These are phyloP conservation scores for Patella caerulea DNA, from an alignment of 2,888 invertebrate species.

Conservation along the genomic window DNA sequence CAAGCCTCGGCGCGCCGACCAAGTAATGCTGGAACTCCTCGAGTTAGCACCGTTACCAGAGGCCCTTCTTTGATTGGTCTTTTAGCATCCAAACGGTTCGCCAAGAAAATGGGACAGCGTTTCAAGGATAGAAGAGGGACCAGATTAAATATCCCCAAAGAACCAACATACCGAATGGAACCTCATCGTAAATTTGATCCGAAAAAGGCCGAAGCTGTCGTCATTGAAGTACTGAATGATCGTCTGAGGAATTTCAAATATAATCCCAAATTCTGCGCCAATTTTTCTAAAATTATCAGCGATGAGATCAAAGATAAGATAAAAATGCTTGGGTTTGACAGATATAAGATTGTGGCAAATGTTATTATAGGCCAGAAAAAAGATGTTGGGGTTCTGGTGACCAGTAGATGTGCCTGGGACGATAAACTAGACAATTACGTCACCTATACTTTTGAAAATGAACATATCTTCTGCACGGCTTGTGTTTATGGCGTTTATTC, in stretches of 20 bases:
- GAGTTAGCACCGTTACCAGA: neutral
- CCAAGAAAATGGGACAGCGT: conserved; percentile 46
- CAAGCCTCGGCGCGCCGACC: neutral
- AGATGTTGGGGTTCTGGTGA: conserved; percentile 45
- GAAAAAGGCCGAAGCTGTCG: conserved; percentile 37
- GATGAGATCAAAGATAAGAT: conserved; percentile 59
- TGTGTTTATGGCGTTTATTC: conserved; percentile 55
- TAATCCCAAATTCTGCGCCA: conserved; percentile 48
- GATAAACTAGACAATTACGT: conserved; percentile 49
- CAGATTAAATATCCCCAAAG: conserved; percentile 37
- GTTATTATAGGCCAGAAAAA: conserved; percentile 52
- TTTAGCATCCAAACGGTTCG: conserved; percentile 49
- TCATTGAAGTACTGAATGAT: conserved; percentile 43
- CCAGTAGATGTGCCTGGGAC: conserved; percentile 56
- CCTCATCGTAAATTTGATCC: conserved; percentile 46
- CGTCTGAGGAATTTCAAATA: conserved; percentile 47
- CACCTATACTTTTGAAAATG: conserved; percentile 48
- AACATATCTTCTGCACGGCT: conserved; percentile 51
- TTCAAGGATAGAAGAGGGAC: conserved; percentile 28
- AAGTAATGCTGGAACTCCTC: neutral
- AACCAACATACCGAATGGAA: conserved; percentile 60
- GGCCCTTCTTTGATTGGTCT: conserved; percentile 49
- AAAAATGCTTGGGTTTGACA: conserved; percentile 52
- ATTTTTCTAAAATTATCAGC: conserved; percentile 47
- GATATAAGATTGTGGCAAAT: conserved; percentile 55